These are phyloP conservation scores for Tarsius wallacei DNA, from an alignment of 2,797 vertebrate species.

Conservation along the genomic window DNA sequence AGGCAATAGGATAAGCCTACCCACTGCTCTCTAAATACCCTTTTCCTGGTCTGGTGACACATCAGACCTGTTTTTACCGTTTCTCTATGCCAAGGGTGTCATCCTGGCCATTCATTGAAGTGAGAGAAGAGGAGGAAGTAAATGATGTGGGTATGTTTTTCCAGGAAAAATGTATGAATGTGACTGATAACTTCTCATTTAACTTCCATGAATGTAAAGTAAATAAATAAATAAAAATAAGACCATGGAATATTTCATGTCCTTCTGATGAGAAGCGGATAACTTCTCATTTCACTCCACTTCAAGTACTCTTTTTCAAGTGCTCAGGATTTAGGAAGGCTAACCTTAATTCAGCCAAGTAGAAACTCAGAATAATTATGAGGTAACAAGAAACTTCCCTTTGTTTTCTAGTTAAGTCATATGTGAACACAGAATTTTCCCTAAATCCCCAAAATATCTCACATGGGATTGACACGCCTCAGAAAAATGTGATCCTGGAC, in stretches of 20 bases:
- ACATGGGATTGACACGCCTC: neutral
- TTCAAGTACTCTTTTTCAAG: neutral
- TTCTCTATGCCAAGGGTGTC: neutral
- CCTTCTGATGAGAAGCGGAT: neutral
- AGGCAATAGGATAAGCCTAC: neutral
- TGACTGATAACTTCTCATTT: neutral
- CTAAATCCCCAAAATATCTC: slow-evolving; percentile 55
- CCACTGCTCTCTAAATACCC: neutral
- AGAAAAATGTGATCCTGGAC: slow-evolving; percentile 42
- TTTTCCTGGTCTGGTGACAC: neutral
- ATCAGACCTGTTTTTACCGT: neutral
- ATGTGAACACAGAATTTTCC: slow-evolving; percentile 32
- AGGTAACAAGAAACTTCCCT: slow-evolving; percentile 37
- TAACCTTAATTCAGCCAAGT: neutral
- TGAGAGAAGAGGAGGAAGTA: neutral
- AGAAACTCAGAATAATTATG: neutral
- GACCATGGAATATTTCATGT: neutral
- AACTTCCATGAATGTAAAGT: neutral
- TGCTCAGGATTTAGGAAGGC: neutral
- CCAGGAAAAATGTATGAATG: neutral
- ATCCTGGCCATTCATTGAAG: neutral
- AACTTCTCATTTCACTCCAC: neutral
- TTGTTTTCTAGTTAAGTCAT: slow-evolving; percentile 60
- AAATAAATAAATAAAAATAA: neutral
- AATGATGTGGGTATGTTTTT: neutral